Percentiles rank a stretch among this genome's conserved stretches.
phyloP scores from a whole-genome alignment of 2,797 vertebrate species.

The Tinamus major region DNA sequence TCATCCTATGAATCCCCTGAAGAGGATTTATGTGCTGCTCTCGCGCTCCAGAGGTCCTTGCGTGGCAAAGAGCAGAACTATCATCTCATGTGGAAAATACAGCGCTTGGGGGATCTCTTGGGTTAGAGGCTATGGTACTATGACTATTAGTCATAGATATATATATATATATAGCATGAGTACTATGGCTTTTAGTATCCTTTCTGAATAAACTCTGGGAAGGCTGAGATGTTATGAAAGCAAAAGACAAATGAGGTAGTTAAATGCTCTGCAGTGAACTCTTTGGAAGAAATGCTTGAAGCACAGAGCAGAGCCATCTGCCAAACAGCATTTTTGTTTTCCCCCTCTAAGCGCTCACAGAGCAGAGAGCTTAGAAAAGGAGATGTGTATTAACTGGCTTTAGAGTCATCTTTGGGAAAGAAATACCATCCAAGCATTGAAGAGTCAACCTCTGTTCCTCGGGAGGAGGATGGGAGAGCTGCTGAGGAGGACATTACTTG shows the following conservation, averaged over 20 bases:
- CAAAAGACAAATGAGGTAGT: slow-evolving; percentile 64
- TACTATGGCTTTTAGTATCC: neutral
- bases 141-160: neutral
- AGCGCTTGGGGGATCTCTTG: slow-evolving; percentile 32
- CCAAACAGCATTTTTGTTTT: neutral
- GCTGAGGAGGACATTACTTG: neutral
- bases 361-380: neutral
- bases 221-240: slow-evolving; percentile 3
- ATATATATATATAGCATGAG: neutral
- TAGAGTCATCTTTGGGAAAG: neutral
- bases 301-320: neutral
- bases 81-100: neutral
- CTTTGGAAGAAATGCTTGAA: slow-evolving; percentile 33
- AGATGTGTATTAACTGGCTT: neutral
- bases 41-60: neutral
- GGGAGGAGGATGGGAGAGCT: neutral
- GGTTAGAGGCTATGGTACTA: neutral
- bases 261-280: slow-evolving; percentile 27
- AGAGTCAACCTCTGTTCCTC: neutral
- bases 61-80: neutral
- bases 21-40: slow-evolving; percentile 30
- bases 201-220: neutral
- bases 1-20: neutral
- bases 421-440: neutral
- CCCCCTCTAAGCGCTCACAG: neutral